A percentile compares a stretch with the other conserved stretches of the same genome.
Conservation (phyloP, 53 echinoderm and acorn worm species). For the Holothuria leucospilota region DNA sequence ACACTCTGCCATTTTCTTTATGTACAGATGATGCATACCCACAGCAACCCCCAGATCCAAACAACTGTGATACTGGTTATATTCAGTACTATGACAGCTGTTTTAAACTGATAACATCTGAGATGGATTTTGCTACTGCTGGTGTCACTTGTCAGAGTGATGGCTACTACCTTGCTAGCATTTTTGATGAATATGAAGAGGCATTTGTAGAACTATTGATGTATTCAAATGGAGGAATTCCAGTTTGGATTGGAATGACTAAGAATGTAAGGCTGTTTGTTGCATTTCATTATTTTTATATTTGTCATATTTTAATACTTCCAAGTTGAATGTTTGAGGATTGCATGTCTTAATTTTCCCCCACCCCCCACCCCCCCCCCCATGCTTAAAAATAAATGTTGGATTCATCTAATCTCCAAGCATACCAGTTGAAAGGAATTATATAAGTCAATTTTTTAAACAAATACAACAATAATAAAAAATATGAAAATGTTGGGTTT, state of each 20-base stretch:
- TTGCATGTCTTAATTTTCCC: no score
- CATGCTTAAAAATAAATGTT: no score
- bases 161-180: constrained; percentile 72
- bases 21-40: constrained; percentile 19
- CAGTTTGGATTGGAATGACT: constrained; percentile 84
- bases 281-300: no score
- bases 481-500: no score
- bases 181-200: constrained; percentile 76
- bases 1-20: not conserved
- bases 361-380: no score
- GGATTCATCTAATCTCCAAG: no score
- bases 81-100: constrained; percentile 75
- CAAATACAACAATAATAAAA: no score
- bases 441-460: no score
- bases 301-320: no score
- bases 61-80: constrained; percentile 70
- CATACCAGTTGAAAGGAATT: no score
- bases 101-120: constrained; percentile 65
- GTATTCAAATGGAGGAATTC: constrained; percentile 65
- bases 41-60: constrained; percentile 24
- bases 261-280: constrained; percentile 41
- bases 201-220: constrained; percentile 78
- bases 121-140: constrained; percentile 64
- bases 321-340: no score
- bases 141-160: constrained; percentile 61